Evolutionary conservation across 2,888 invertebrate genomes (phyloP), one percentile per base, ranked within the genome.

Genomic region (Gymnocheta viridis): DNA sequence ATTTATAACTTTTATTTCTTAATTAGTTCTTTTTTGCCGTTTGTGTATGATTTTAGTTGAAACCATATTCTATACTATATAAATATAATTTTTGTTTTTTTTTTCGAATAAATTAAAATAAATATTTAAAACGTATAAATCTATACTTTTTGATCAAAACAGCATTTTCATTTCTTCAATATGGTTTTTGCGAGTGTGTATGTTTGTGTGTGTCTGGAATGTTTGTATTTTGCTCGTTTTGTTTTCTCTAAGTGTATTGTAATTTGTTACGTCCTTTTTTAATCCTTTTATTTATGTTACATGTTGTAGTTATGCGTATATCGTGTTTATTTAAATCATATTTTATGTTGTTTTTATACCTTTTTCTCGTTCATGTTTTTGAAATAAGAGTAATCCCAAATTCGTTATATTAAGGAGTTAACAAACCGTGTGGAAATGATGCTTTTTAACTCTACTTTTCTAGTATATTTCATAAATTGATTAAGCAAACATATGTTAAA

Each of bases 101-200:
- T 76, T 76, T 72, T 78, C 32, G 14, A 76, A 60, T 67, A 44
- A 73, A 78, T 35, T 35, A 51, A 60, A 78, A 82, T 70, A 85
- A 80, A 79, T 51, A 79, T 79, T 69, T 62, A 44, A 84, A 85
- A 35, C 19, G 62, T 60, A 81, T 62, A 74, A 58, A n/a, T 60
- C 29, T 69, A 72, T 78, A 81, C 0, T 76, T 84, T 77, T 62
- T 32, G 24, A 70, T 44, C 14, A 32, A 72, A 74, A 72, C 79
- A 79, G 85, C 85, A 82, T 82, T 80, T 85, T 79, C 76, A 82
- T 82, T 82, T 82, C 74, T 66, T 77, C 76, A 51, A 49, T 56
- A 64, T 74, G 56, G 64, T 79, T 74, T 64, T 47, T 56, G 19
- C 17, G 9, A 67, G 10, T 69, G 14, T 66, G 47, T 69, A 22